Conservation (phyloP, 2,888 invertebrate genomes). For the Rhimphoctona megacephalus region DNA sequence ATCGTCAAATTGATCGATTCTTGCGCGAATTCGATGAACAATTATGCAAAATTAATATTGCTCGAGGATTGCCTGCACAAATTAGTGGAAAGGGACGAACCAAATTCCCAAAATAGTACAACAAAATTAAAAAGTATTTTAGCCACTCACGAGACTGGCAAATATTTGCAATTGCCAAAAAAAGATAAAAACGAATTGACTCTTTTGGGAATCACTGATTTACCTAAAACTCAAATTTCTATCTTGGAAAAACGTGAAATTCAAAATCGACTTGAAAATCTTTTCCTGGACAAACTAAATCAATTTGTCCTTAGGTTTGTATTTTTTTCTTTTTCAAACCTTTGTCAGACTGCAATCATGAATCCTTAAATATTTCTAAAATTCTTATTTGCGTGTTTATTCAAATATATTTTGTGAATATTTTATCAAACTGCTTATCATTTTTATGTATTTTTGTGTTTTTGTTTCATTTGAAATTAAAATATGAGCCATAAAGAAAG, state of each 20-base stretch:
- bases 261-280: slow-evolving; percentile 77
- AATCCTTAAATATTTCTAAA: too few species aligned
- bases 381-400: too few species aligned
- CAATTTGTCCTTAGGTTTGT: slow-evolving; percentile 76
- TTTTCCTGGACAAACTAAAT: slow-evolving; percentile 78
- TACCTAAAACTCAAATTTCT: slow-evolving; percentile 78
- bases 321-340: neutral
- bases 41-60: slow-evolving; percentile 75
- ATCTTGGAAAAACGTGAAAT: slow-evolving; percentile 80
- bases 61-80: slow-evolving; percentile 77
- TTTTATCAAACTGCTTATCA: too few species aligned
- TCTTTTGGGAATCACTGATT: slow-evolving; percentile 75
- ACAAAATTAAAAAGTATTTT: slow-evolving; percentile 77
- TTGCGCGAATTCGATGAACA: slow-evolving; percentile 75
- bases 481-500: too few species aligned
- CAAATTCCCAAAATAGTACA: slow-evolving; percentile 64
- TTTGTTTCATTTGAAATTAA: too few species aligned
- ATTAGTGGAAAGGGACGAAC: slow-evolving; percentile 65
- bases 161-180: slow-evolving; percentile 76
- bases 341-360: too few species aligned
- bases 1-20: slow-evolving; percentile 68
- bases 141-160: slow-evolving; percentile 73
- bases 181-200: slow-evolving; percentile 72
- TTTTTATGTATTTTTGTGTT: too few species aligned
- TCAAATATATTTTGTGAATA: too few species aligned